These are phyloP conservation scores for Drosophila sechellia DNA, from an alignment of 1,140 invertebrate genomes.

Conservation along the genomic window DNA sequence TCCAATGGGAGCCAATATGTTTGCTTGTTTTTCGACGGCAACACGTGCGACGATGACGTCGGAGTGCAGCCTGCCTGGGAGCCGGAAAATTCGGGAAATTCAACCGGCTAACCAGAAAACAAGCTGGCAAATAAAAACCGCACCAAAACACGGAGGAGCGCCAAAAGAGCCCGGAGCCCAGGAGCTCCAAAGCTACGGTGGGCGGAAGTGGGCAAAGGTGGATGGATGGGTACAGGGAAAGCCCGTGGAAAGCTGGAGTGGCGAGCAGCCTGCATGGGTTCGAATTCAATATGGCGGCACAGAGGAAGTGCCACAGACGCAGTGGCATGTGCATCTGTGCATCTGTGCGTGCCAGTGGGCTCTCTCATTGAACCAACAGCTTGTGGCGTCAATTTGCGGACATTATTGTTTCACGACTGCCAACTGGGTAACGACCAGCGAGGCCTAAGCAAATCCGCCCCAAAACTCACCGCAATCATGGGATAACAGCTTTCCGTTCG, in stretches of 20 bases:
- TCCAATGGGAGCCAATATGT: slow-evolving; percentile 52
- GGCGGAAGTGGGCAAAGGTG: neutral
- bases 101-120: slow-evolving; percentile 78
- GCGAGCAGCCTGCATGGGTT: slow-evolving; percentile 34
- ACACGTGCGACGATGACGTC: slow-evolving; percentile 48
- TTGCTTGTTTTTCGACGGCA: slow-evolving; percentile 69
- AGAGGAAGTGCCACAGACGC: slow-evolving; percentile 74
- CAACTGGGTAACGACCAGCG: slow-evolving; percentile 51
- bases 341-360: slow-evolving; percentile 20
- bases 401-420: slow-evolving; percentile 81
- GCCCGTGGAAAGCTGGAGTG: slow-evolving; percentile 1
- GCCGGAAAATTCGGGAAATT: slow-evolving; percentile 62
- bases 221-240: too few relatives aligned
- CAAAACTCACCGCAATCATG: slow-evolving; percentile 74
- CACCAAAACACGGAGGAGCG: slow-evolving; percentile 25
- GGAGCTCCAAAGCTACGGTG: neutral
- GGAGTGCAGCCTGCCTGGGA: slow-evolving; percentile 20
- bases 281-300: slow-evolving; percentile 75
- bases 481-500: slow-evolving; percentile 33
- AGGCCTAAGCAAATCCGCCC: slow-evolving; percentile 67
- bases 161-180: neutral
- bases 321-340: slow-evolving; percentile 12
- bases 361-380: slow-evolving; percentile 75
- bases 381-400: slow-evolving; percentile 82
- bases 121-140: slow-evolving; percentile 79